Base-by-base conservation (phyloP, 2,888 invertebrate species). In the Drosophila anomelani region DNA sequence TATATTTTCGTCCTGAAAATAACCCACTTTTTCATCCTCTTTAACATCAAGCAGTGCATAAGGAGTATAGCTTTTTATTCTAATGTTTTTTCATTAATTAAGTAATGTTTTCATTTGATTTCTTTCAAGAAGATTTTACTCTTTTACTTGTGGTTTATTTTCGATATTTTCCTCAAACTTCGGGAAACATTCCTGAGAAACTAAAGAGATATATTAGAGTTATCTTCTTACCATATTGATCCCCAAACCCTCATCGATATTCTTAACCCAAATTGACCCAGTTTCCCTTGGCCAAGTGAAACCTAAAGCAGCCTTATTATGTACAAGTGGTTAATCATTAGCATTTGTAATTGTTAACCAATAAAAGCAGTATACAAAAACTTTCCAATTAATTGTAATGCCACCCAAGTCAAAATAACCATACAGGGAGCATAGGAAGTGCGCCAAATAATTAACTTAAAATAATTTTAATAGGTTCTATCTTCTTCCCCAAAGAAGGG, bases 271-370 rank as follows among this genome's bases (percentile, higher is more conserved):
- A 13, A 26, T 32, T 51, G 49, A 79, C 81, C 81, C 70, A 70
- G 87, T 86, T 76, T 44, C 17, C 15, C 53, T 23, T 70, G 68
- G 62, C 64, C 67, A 78, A 67, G 86, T 63, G 86, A 81, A 81
- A 78, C 72, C 54, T 20, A 41, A 55, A 10, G 17, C n/a, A 36
- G 23, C 41, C 53, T 68, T 57, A 53, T 47, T 63, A 70, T 58
- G 51, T 68, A 38, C 23, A 29, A 32, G 23, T 23, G 10, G 62
- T 72, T 76, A 66, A 56, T 54, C 54, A 70, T 74, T 63, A 15
- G 82, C 82, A 83, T 86, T 74, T 76, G 70, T 71, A 84, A 79
- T 81, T 67, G 47, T 55, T 81, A 64, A 58, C 29, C 43, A 23
- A 64, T 29, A 9, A 41, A 46, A 46, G 15, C 4, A 8, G 46